A percentile compares a stretch with the other conserved stretches of the same genome.
These are phyloP conservation scores for Sebastes matsubarae DNA, from an alignment of 2,797 vertebrate species.

Conservation along the genomic window DNA sequence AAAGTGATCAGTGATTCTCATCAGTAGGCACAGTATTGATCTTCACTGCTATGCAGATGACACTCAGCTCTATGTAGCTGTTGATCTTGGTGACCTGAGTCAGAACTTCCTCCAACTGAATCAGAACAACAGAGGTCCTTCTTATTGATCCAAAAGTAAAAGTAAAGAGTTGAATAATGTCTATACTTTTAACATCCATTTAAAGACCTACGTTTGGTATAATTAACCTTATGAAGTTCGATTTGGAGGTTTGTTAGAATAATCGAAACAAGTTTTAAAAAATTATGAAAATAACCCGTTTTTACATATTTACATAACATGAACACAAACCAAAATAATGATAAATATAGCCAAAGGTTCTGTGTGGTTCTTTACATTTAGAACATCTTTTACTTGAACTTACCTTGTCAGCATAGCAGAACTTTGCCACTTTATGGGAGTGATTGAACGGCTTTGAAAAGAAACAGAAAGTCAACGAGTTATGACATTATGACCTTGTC, in stretches of 20 bases:
- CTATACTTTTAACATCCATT: no score
- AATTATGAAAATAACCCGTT: not conserved
- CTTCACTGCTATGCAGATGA: no score
- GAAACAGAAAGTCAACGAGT: not conserved
- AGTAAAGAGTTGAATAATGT: no score
- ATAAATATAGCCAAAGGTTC: not conserved
- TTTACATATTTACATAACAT: not conserved
- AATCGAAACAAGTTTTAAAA: not conserved
- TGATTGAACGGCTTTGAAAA: conserved; percentile 90
- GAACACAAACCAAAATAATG: not conserved
- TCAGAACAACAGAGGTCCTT: no score
- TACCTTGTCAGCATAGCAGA: conserved; percentile 95
- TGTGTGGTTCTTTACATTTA: not conserved
- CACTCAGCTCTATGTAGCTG: no score
- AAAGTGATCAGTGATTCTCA: no score
- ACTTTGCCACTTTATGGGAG: conserved; percentile 92
- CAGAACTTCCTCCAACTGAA: no score
- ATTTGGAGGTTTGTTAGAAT: not conserved
- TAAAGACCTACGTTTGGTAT: not conserved
- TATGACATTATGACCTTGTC: not conserved
- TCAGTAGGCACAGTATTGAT: no score
- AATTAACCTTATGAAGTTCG: not conserved
- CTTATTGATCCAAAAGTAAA: no score
- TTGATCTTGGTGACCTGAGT: no score
- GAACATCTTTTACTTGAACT: not conserved